These are phyloP conservation scores for Nansenia antarctica DNA, from an alignment of 2,113 vertebrate species.

Conservation along the genomic window DNA sequence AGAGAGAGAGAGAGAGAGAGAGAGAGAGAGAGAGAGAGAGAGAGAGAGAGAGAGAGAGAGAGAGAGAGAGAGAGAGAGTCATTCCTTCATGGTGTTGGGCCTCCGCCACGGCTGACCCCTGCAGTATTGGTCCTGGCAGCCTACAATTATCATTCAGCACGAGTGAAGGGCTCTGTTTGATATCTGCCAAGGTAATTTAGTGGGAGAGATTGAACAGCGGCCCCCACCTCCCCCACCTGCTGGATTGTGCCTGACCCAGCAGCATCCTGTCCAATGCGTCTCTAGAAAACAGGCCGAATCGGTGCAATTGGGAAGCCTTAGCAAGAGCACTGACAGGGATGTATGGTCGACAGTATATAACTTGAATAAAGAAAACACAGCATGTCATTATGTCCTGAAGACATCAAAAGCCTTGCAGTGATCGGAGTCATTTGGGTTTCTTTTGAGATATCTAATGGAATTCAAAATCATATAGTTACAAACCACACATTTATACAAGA, in stretches of 20 bases:
- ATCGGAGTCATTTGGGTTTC: too few relatives aligned
- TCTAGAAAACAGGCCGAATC: background rate
- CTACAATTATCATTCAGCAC: conserved; percentile 68
- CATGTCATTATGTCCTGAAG: too few relatives aligned
- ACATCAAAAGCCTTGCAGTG: too few relatives aligned
- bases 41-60: conserved; percentile 1
- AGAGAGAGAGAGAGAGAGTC: conserved; percentile 31
- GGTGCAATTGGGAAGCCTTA: too few relatives aligned
- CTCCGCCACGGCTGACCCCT: conserved; percentile 51
- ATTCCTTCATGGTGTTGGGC: conserved; percentile 34
- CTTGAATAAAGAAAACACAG: too few relatives aligned
- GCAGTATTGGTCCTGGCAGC: conserved; percentile 58
- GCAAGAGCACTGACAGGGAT: too few relatives aligned
- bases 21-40: background rate
- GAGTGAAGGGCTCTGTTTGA: conserved; percentile 68
- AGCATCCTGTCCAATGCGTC: conserved; percentile 5
- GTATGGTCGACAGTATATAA: too few relatives aligned
- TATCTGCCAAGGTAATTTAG: conserved; percentile 72
- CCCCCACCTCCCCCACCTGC: too few relatives aligned
- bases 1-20: background rate
- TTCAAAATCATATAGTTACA: too few relatives aligned
- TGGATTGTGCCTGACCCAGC: conserved; percentile 34
- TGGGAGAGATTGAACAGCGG: conserved; percentile 64
- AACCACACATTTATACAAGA: too few relatives aligned
- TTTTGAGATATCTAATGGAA: too few relatives aligned